phyloP scores from a whole-genome alignment of 2,113 vertebrate species.

The Prunella himalayana region DNA sequence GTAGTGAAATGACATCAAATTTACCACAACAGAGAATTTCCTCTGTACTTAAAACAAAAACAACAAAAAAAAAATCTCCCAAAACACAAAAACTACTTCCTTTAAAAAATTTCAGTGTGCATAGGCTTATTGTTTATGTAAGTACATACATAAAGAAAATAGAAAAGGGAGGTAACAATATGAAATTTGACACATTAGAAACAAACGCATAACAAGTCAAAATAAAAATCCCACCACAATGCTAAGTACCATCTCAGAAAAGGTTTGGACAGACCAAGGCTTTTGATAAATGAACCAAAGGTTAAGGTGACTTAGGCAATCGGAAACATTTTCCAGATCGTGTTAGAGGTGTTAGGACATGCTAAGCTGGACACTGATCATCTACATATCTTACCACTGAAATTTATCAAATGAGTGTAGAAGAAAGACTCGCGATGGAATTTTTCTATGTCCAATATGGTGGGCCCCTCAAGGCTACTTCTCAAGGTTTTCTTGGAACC shows the following conservation, averaged over 20 bases:
- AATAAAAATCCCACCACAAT: constrained; percentile 33
- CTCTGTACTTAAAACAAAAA: constrained; percentile 6
- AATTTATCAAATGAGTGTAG: constrained; percentile 92
- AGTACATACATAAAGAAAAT: background rate
- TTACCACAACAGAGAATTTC: constrained; percentile 46
- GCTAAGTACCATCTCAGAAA: background rate
- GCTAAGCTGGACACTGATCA: constrained; percentile 68
- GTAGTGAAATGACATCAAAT: constrained; percentile 48
- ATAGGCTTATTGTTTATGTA: background rate
- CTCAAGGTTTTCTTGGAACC: constrained; percentile 90
- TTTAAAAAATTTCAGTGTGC: background rate
- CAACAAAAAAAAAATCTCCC: background rate
- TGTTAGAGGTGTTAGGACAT: constrained; percentile 76
- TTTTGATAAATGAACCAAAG: constrained; percentile 14
- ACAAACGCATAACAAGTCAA: constrained; percentile 11
- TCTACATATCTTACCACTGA: constrained; percentile 85
- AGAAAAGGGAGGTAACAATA: constrained; percentile 9
- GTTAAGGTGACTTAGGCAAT: constrained; percentile 56
- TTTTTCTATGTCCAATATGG: constrained; percentile 92
- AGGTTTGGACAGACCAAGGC: constrained; percentile 1
- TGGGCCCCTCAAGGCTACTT: constrained; percentile 90
- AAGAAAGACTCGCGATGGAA: constrained; percentile 93
- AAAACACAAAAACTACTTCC: background rate
- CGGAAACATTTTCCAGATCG: constrained; percentile 62
- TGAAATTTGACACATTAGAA: constrained; percentile 17